phyloP scores from a whole-genome alignment of 2,888 invertebrate species.

The Oligia fasciuncula region DNA sequence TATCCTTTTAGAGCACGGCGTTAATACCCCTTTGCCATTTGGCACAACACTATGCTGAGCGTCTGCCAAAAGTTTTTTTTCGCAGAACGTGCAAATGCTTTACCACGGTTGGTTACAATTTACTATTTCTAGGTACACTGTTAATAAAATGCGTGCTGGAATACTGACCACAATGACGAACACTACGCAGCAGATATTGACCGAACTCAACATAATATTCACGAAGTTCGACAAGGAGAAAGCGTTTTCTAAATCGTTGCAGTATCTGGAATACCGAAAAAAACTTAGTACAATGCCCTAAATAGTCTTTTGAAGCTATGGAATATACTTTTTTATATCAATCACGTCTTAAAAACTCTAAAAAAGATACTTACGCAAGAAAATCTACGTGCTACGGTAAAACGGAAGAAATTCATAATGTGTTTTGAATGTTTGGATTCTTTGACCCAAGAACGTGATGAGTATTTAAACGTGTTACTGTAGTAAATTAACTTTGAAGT shows the following conservation, averaged over 20 bases:
- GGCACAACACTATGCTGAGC: neutral
- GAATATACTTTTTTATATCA: constrained; percentile 51
- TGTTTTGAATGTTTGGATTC: constrained; percentile 46
- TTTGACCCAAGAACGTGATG: constrained; percentile 45
- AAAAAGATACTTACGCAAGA: constrained; percentile 50
- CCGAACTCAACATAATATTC: constrained; percentile 84
- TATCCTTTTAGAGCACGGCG: neutral
- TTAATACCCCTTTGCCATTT: neutral
- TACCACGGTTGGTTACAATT: constrained; percentile 7
- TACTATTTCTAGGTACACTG: constrained; percentile 27
- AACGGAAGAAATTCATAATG: constrained; percentile 37
- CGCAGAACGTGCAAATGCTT: constrained; percentile 10
- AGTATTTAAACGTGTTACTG: constrained; percentile 47
- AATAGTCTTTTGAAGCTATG: constrained; percentile 34
- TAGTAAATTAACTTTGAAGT: constrained; percentile 31
- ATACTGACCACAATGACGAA: constrained; percentile 85
- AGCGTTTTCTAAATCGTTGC: constrained; percentile 84
- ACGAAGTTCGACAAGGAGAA: constrained; percentile 82
- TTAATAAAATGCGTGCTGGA: constrained; percentile 38
- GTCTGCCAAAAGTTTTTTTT: neutral
- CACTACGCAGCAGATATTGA: constrained; percentile 86
- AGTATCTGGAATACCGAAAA: constrained; percentile 79
- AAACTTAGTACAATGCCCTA: constrained; percentile 38
- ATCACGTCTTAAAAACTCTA: constrained; percentile 45
- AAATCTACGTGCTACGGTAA: constrained; percentile 22